phyloP scores from a whole-genome alignment of 2,888 invertebrate species.

The Toxonevra muliebris region DNA sequence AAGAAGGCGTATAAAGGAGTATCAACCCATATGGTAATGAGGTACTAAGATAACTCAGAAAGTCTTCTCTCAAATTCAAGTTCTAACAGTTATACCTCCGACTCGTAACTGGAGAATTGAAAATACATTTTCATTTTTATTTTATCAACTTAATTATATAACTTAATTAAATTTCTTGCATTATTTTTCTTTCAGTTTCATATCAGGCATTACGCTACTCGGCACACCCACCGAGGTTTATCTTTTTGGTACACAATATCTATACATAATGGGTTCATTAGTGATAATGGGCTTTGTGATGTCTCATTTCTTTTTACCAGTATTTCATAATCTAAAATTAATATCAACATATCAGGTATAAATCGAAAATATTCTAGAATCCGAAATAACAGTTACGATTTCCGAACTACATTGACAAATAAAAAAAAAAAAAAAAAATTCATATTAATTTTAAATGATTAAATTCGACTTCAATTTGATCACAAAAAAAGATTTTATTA shows the following conservation, averaged over 20 bases:
- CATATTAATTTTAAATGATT: too few species aligned
- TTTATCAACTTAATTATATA: not conserved
- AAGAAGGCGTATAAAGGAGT: too few species aligned
- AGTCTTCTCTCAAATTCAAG: too few species aligned
- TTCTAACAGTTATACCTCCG: too few species aligned
- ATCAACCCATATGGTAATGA: too few species aligned
- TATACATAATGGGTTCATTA: slow-evolving; percentile 70
- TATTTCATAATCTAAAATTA: slow-evolving; percentile 75
- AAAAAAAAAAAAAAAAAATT: too few species aligned
- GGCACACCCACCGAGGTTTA: slow-evolving; percentile 84
- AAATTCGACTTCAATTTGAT: too few species aligned
- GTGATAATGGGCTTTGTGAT: slow-evolving; percentile 70
- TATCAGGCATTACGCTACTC: slow-evolving; percentile 80
- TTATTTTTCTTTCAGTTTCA: slow-evolving; percentile 67
- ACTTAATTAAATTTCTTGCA: not conserved
- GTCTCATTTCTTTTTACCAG: slow-evolving; percentile 73
- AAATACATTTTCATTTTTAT: too few species aligned
- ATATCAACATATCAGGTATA: slow-evolving; percentile 80
- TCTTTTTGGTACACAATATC: slow-evolving; percentile 78
- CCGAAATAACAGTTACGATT: not conserved
- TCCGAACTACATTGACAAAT: not conserved
- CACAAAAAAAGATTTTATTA: too few species aligned
- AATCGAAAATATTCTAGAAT: not conserved
- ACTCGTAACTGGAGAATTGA: too few species aligned
- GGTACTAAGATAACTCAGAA: too few species aligned